Evolutionary conservation across 2,113 vertebrate genomes (phyloP), one percentile per base, ranked within the genome.

Genomic region (Caretta caretta): DNA sequence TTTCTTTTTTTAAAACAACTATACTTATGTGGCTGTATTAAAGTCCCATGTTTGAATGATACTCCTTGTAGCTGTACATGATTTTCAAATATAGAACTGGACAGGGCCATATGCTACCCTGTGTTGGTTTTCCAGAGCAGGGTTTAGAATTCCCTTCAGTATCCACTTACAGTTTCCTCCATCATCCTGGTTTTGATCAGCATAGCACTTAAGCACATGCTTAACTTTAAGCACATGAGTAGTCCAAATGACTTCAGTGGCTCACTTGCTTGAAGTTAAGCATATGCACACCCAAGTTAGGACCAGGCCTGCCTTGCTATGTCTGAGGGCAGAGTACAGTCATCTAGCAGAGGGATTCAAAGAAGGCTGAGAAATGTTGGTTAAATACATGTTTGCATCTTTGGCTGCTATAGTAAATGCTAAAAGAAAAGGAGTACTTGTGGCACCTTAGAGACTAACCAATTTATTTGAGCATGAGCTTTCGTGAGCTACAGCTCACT

Each of bases 21-120:
- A 1, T 1, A 1, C n/a, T 16, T 6, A 1, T 0, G 1, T 49
- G 48, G 46, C 19, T 17, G 2, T 38, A 2, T 4, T 25, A 2
- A 1, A 17, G 27, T 2, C 19, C n/a, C 7, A 2, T 3, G 31
- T 72, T 38, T n/a, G 65, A 72, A 72, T 72, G 65, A 78, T 48
- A 46, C 75, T 78, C 42, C 25, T 13, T 13, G 75, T 27, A 48
- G 42, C 1, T 46, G 42, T 27, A 78, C 25, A 29, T 46, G 38
- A 48, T 78, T 78, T 78, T 48, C 75, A 78, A 48, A 78, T 27
- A 48, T 6, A 78, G 72, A 48, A 48, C 42, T 48, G 11, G 13
- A 48, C 25, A 72, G 75, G 42, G 10, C 22, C 24, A 46, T 13
- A 25, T 76, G 10, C 72, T 46, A 76, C 22, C 42, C 75, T 13